Conservation (phyloP, 2,113 vertebrate species). For the Zosterops japonicus region DNA sequence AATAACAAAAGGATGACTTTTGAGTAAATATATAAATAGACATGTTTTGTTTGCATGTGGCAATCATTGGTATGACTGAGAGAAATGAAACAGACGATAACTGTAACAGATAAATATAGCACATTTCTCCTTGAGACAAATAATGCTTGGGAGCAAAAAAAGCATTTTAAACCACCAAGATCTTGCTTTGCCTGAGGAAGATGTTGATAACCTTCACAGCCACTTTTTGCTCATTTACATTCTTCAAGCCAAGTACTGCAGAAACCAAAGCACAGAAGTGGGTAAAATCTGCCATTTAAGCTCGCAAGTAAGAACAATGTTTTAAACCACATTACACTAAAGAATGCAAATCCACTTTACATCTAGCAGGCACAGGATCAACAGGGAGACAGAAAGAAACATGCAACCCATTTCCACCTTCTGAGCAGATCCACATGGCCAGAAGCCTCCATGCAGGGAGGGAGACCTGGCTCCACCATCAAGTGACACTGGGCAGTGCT, state of each 20-base stretch:
- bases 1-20: background rate
- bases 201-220: background rate
- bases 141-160: background rate
- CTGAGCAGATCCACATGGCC: background rate
- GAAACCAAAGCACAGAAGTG: background rate
- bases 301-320: background rate
- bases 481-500: fast-evolving
- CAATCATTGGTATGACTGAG: background rate
- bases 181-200: background rate
- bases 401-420: background rate
- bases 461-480: background rate
- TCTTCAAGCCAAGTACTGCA: background rate
- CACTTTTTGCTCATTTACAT: background rate
- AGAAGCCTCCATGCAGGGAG: background rate
- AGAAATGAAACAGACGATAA: background rate
- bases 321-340: background rate
- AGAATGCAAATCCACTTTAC: background rate
- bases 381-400: background rate
- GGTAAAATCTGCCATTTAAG: background rate
- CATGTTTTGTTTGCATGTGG: background rate
- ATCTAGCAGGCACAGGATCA: background rate
- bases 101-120: background rate
- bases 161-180: background rate
- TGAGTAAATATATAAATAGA: background rate
- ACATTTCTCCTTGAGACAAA: background rate